phyloP scores from a whole-genome alignment of 2,113 vertebrate species.

The Silurus asotus region DNA sequence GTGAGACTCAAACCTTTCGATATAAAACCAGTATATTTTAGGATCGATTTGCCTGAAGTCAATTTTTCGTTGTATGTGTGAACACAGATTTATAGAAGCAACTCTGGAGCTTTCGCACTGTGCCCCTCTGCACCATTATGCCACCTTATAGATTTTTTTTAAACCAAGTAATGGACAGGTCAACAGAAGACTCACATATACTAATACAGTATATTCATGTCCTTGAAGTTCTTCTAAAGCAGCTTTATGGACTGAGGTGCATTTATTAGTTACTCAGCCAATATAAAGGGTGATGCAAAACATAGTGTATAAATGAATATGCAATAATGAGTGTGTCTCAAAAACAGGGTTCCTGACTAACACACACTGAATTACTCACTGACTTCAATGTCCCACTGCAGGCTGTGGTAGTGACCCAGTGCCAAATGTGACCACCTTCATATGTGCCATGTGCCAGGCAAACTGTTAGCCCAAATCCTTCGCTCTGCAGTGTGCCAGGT shows the following conservation, averaged over 20 bases:
- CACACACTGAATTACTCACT: constrained; percentile 7
- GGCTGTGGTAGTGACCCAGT: constrained; percentile 18
- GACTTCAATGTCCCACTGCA: constrained; percentile 23
- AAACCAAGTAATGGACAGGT: neutral
- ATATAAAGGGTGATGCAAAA: neutral
- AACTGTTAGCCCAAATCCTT: constrained; percentile 17
- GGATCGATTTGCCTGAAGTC: too few species aligned
- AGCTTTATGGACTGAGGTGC: neutral
- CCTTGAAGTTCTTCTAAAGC: neutral
- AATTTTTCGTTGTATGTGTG: too few species aligned
- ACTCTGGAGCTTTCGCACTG: neutral
- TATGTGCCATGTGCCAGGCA: constrained; percentile 25
- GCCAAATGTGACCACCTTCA: constrained; percentile 21
- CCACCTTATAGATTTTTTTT: neutral
- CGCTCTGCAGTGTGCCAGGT: neutral
- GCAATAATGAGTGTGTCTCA: neutral
- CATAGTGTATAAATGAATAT: neutral
- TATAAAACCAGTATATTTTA: too few species aligned
- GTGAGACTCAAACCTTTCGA: too few species aligned
- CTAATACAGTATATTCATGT: neutral
- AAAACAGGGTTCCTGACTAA: neutral
- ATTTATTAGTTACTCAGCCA: neutral
- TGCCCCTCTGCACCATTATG: neutral
- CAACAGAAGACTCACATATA: neutral
- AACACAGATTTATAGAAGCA: too few species aligned